Conservation (phyloP, 2,113 vertebrate genomes). For the Odocoileus hemionus region DNA sequence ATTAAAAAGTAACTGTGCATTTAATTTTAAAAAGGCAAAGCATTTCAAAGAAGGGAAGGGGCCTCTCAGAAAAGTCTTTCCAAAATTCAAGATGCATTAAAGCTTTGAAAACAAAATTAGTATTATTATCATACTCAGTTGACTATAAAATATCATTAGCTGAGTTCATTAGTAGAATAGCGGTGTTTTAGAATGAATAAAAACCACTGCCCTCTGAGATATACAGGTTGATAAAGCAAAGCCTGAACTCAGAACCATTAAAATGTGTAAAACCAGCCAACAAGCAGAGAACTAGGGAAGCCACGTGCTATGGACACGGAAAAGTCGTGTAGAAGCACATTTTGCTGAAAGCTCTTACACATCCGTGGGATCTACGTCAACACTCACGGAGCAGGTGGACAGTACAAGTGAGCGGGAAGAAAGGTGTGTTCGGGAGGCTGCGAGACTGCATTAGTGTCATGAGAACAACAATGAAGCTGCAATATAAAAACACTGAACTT, state of each 20-base stretch:
- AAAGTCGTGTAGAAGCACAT: rapidly evolving
- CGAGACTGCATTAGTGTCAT: rapidly evolving
- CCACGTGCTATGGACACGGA: rapidly evolving
- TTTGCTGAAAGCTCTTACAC: rapidly evolving
- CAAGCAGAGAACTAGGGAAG: no score
- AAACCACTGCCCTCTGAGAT: no score
- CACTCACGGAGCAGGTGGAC: rapidly evolving
- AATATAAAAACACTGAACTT: rapidly evolving
- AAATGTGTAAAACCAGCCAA: not conserved
- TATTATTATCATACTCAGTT: not conserved
- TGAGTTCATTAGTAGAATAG: not conserved
- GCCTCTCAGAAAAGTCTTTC: not conserved
- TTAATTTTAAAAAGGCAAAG: not conserved
- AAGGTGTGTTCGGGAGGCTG: rapidly evolving
- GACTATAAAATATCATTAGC: not conserved
- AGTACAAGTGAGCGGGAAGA: rapidly evolving
- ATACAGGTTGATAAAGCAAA: no score
- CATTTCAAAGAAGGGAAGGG: not conserved
- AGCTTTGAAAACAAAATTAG: not conserved
- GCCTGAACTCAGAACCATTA: not conserved
- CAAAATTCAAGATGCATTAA: not conserved
- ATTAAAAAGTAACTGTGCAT: not conserved
- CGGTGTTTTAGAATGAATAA: not conserved
- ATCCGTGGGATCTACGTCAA: rapidly evolving
- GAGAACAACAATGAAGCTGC: no score